Evolutionary conservation across 2,113 vertebrate species (phyloP).

Genomic region (Spea bombifrons): DNA sequence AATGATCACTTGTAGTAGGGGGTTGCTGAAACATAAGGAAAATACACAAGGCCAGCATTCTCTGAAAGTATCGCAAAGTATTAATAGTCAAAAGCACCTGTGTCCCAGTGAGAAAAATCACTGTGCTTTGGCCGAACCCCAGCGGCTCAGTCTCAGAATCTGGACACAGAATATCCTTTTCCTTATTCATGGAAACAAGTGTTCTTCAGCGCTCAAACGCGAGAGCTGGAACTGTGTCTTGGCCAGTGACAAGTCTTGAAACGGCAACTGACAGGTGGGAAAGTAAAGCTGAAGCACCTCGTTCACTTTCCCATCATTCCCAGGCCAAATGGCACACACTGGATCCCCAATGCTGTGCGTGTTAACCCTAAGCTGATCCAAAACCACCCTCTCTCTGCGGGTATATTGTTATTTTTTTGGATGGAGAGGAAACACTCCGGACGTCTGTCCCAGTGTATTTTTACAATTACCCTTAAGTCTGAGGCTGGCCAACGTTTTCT

Average conservation of each 20-base stretch:
- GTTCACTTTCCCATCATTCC: conserved; percentile 9
- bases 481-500: neutral
- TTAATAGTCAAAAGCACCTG: conserved; percentile 19
- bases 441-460: neutral
- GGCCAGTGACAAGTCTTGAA: conserved; percentile 13
- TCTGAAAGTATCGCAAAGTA: neutral
- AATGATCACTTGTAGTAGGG: neutral
- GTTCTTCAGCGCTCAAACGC: neutral
- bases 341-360: neutral
- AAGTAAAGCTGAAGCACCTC: neutral
- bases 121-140: neutral
- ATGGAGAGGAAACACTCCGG: neutral
- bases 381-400: neutral
- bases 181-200: conserved; percentile 8
- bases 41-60: neutral
- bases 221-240: neutral
- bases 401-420: too few species aligned
- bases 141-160: neutral
- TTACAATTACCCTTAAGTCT: neutral
- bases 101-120: neutral
- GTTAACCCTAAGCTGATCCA: neutral
- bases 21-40: neutral
- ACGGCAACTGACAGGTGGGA: conserved; percentile 16
- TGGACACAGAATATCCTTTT: neutral
- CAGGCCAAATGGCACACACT: neutral